Evolutionary conservation across 1,140 invertebrate species (phyloP).

Genomic region (Eulimnadia texana): DNA sequence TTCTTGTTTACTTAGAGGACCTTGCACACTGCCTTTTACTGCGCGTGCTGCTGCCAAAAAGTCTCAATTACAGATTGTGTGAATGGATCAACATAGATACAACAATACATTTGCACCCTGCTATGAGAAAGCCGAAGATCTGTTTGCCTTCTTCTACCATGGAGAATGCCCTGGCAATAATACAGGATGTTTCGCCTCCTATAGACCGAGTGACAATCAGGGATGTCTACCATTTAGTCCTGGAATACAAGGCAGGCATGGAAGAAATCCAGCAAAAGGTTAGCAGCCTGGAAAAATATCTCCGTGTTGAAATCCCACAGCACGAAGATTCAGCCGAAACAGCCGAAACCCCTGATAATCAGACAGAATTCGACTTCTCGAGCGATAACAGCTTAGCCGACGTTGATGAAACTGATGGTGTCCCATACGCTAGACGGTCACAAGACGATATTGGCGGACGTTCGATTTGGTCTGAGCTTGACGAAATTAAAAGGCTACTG

Average conservation of each 20-base stretch:
- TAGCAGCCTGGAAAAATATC: not conserved
- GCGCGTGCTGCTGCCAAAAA: not conserved
- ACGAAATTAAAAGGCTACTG: not conserved
- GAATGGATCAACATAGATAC: slow-evolving; percentile 2
- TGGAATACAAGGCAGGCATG: not conserved
- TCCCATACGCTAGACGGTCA: not conserved
- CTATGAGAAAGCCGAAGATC: not conserved
- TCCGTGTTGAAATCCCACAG: not conserved
- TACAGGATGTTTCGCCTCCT: not conserved
- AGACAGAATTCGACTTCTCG: too few species aligned
- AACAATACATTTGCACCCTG: not conserved
- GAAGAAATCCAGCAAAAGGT: not conserved
- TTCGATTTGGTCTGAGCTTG: not conserved
- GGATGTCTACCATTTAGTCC: not conserved
- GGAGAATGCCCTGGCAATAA: not conserved
- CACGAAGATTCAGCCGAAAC: too few species aligned
- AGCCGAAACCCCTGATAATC: too few species aligned
- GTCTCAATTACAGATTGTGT: not conserved
- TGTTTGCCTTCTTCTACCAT: not conserved
- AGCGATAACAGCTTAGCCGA: not conserved
- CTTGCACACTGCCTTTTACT: slow-evolving; percentile 17
- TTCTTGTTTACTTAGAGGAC: slow-evolving; percentile 29
- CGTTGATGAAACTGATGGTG: not conserved
- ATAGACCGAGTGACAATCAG: not conserved
- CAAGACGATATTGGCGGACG: too few species aligned